phyloP scores from a whole-genome alignment of 2,113 vertebrate species.

The Chlorodrepanis virens region DNA sequence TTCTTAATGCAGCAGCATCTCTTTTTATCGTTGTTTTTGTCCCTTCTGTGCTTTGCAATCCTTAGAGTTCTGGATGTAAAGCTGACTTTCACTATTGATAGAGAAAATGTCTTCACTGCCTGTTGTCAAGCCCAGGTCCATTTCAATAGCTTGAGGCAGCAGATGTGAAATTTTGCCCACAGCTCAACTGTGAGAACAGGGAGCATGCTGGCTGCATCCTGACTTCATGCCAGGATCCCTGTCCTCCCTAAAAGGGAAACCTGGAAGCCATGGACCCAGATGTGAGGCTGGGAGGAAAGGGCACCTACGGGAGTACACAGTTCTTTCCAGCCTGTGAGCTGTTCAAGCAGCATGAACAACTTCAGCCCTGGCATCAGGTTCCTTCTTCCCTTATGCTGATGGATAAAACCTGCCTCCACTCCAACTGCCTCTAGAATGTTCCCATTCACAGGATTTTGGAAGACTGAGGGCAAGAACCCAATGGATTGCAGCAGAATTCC shows the following conservation, averaged over 20 bases:
- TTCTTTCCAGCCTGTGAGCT: not conserved
- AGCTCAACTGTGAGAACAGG: not conserved
- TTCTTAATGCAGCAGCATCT: not conserved
- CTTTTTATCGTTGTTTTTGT: not conserved
- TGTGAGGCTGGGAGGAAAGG: not conserved
- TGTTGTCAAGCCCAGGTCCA: not conserved
- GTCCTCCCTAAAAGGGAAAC: not conserved
- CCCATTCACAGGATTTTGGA: not conserved
- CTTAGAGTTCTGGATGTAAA: not conserved
- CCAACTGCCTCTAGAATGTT: not conserved
- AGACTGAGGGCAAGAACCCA: not conserved
- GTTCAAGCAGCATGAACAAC: accelerated
- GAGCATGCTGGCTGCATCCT: not conserved
- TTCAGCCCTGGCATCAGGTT: not conserved
- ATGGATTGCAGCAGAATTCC: not conserved
- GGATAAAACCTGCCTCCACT: no score
- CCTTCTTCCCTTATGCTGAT: not conserved
- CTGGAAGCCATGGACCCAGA: not conserved
- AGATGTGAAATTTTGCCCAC: not conserved
- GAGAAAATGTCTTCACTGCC: not conserved
- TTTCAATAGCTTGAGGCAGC: not conserved
- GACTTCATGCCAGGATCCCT: not conserved
- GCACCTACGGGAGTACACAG: accelerated
- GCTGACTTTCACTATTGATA: not conserved
- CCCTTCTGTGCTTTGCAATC: not conserved